A percentile compares a stretch with the other conserved stretches of the same genome.
These are phyloP conservation scores for Axis porcinus DNA, from an alignment of 2,113 vertebrate species.

Conservation along the genomic window DNA sequence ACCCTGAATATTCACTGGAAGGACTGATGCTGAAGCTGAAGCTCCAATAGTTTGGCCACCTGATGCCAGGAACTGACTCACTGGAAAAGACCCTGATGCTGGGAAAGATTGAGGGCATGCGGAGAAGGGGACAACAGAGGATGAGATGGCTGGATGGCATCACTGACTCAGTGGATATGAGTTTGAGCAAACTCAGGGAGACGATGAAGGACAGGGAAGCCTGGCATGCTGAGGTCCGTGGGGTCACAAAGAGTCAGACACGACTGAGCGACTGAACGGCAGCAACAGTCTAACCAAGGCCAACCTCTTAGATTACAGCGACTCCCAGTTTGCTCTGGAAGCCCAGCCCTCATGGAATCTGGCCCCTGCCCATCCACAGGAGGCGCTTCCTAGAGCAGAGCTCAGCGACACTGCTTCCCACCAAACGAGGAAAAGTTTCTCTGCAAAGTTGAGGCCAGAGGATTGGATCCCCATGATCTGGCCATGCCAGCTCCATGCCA, in stretches of 20 bases:
- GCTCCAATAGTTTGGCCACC: background rate
- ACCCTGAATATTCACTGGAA: background rate
- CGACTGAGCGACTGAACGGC: rapidly evolving
- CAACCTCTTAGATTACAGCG: background rate
- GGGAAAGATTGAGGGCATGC: background rate
- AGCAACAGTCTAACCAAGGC: background rate
- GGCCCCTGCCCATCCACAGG: background rate
- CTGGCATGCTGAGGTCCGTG: background rate
- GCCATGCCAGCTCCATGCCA: background rate
- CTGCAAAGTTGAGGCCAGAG: background rate
- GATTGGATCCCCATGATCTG: rapidly evolving
- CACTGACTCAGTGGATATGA: background rate
- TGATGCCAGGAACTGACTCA: background rate
- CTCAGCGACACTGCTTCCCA: rapidly evolving
- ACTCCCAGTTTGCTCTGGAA: background rate
- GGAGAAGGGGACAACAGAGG: background rate
- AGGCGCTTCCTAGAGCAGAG: background rate
- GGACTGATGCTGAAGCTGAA: background rate
- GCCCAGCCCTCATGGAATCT: background rate
- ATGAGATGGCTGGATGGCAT: background rate
- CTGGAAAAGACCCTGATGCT: background rate
- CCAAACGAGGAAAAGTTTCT: background rate
- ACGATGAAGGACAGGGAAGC: background rate
- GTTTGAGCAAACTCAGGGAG: background rate
- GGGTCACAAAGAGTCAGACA: background rate